Conservation (phyloP, 2,888 invertebrate genomes). For the Drosophila vallismaia region DNA sequence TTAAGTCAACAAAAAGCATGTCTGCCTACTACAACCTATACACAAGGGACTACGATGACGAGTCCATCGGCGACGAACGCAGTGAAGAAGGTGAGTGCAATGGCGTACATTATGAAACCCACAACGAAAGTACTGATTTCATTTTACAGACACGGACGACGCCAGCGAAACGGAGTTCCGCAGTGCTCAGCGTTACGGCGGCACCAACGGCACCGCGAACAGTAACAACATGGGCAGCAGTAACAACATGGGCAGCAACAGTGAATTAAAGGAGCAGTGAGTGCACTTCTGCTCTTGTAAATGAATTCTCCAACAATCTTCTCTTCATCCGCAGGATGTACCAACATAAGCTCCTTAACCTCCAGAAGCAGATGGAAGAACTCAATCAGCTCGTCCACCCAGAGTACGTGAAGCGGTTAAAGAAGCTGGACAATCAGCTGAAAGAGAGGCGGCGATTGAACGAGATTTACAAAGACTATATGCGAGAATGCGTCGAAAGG, state of each 20-base stretch:
- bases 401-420: constrained; percentile 92
- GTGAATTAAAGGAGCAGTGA: constrained; percentile 84
- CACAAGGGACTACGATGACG: constrained; percentile 65
- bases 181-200: constrained; percentile 83
- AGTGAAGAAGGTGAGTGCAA: constrained; percentile 67
- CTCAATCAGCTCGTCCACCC: constrained; percentile 93
- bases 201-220: constrained; percentile 65
- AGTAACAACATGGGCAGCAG: constrained; percentile 76
- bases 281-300: constrained; percentile 15
- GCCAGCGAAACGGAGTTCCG: constrained; percentile 97
- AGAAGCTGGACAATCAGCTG: constrained; percentile 91
- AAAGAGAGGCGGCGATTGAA: constrained; percentile 92
- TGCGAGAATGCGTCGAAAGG: constrained; percentile 93
- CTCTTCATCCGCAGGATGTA: constrained; percentile 88
- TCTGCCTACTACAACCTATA: constrained; percentile 56
- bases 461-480: constrained; percentile 90
- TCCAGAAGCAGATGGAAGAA: constrained; percentile 95
- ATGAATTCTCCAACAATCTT: no score
- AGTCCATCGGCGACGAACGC: constrained; percentile 70
- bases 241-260: constrained; percentile 76
- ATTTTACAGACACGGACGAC: constrained; percentile 94
- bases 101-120: background rate
- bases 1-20: constrained; percentile 39
- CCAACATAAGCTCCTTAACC: constrained; percentile 93
- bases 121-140: no score